Conservation (phyloP, 2,797 vertebrate species). For the Betta splendens region DNA sequence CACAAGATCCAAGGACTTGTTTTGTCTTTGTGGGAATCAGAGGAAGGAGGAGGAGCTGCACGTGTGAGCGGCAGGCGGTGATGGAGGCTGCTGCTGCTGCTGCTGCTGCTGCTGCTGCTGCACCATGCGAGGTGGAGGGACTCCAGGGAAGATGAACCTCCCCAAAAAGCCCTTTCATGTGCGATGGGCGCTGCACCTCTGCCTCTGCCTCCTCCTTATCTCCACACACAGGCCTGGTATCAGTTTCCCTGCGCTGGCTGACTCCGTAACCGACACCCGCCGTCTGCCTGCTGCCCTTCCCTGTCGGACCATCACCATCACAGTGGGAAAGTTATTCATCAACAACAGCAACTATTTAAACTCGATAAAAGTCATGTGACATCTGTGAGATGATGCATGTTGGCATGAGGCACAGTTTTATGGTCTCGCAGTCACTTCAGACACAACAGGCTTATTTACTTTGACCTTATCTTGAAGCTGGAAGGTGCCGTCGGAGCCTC, state of each 20-base stretch:
- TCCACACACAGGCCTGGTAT: constrained; percentile 47
- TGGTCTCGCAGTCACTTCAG: no score
- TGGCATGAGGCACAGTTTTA: no score
- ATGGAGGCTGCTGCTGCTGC: constrained; percentile 20
- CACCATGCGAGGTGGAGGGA: constrained; percentile 34
- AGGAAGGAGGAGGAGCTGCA: constrained; percentile 20
- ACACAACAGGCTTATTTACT: no score
- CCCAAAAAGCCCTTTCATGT: constrained; percentile 70
- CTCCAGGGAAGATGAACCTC: constrained; percentile 53
- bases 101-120: no score
- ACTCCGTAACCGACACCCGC: constrained; percentile 43
- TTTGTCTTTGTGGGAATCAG: constrained; percentile 64
- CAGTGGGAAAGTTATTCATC: no score
- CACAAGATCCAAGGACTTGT: constrained; percentile 65
- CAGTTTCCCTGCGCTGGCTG: constrained; percentile 46
- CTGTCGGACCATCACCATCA: constrained; percentile 8
- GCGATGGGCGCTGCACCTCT: constrained; percentile 48
- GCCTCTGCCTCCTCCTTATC: constrained; percentile 69
- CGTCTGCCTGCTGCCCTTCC: constrained; percentile 37
- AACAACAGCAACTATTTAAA: no score
- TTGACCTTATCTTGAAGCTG: no score
- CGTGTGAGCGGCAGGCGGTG: constrained; percentile 31
- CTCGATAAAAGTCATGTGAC: no score
- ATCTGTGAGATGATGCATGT: no score
- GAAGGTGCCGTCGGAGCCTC: no score